These are phyloP conservation scores for Pachliopta kotzebuea DNA, from an alignment of 2,888 invertebrate genomes.

Conservation along the genomic window DNA sequence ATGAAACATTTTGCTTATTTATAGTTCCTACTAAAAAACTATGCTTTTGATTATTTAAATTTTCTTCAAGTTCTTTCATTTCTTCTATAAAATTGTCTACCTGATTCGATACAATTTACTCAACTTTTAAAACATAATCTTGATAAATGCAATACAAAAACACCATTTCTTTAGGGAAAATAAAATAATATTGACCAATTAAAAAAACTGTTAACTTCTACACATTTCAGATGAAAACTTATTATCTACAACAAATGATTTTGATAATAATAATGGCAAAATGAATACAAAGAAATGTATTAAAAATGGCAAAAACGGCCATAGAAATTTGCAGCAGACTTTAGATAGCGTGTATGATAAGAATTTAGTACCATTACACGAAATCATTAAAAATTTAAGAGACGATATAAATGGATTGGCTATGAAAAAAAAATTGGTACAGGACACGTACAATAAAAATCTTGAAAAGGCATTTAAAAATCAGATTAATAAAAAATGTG, in stretches of 20 bases:
- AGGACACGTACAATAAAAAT: slow-evolving; percentile 37
- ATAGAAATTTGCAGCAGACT: slow-evolving; percentile 30
- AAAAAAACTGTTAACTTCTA: background rate
- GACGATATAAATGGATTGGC: slow-evolving; percentile 50
- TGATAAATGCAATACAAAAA: no score
- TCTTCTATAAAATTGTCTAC: no score
- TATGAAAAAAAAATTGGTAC: slow-evolving; percentile 44
- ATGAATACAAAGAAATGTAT: slow-evolving; percentile 13
- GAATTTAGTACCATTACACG: slow-evolving; percentile 57
- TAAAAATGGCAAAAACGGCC: slow-evolving; percentile 13
- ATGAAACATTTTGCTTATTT: no score
- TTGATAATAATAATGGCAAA: slow-evolving; percentile 25
- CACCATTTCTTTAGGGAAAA: no score
- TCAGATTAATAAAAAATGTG: slow-evolving; percentile 34
- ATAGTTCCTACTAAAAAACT: no score
- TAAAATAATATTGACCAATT: background rate
- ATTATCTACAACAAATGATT: slow-evolving; percentile 2
- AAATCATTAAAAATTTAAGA: slow-evolving; percentile 51
- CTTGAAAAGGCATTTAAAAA: slow-evolving; percentile 33
- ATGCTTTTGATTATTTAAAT: no score
- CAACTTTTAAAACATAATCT: no score
- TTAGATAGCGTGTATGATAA: slow-evolving; percentile 48
- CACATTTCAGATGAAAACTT: slow-evolving; percentile 6
- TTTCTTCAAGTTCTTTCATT: no score
- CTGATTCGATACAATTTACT: no score